Evolutionary conservation across 64 coral and sea anemone species (phyloP).

Genomic region (Montipora cactus): DNA sequence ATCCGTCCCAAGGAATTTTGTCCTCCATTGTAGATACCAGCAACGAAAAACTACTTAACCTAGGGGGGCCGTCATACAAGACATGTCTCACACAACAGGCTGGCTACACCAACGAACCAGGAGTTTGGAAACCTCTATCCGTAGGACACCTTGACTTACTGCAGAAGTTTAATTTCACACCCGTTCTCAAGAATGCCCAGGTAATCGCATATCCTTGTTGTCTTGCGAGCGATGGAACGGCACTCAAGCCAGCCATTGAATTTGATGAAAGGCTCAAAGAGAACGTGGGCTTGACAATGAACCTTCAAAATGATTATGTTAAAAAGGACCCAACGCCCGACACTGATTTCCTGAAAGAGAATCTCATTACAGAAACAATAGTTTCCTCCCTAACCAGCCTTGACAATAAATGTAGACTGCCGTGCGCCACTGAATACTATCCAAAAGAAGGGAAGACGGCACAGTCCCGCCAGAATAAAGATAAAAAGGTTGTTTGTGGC

Average conservation of each 20-base stretch:
- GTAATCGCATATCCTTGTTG: conserved; percentile 27
- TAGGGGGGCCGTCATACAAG: conserved; percentile 64
- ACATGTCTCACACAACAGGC: conserved; percentile 60
- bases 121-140: conserved; percentile 74
- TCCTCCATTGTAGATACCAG: not conserved
- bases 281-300: conserved; percentile 45
- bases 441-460: conserved; percentile 43
- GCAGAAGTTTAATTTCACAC: not conserved
- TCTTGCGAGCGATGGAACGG: conserved; percentile 55
- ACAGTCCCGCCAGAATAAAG: conserved; percentile 9
- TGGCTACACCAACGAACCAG: conserved; percentile 70
- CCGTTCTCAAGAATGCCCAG: conserved; percentile 2
- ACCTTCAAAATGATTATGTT: conserved; percentile 17
- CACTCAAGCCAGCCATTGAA: conserved; percentile 55
- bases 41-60: conserved; percentile 62
- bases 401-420: conserved; percentile 41
- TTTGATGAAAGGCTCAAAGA: conserved; percentile 62
- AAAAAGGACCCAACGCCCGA: not conserved
- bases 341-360: conserved; percentile 20
- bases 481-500: conserved; percentile 24
- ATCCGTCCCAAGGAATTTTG: not conserved
- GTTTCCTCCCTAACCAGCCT: conserved; percentile 25
- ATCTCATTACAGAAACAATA: conserved; percentile 46
- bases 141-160: conserved; percentile 25
- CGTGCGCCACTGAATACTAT: conserved; percentile 27